Evolutionary conservation across 2,888 invertebrate species (phyloP), one percentile per base, ranked within the genome.

Genomic region (Dryocosmus kuriphilus): DNA sequence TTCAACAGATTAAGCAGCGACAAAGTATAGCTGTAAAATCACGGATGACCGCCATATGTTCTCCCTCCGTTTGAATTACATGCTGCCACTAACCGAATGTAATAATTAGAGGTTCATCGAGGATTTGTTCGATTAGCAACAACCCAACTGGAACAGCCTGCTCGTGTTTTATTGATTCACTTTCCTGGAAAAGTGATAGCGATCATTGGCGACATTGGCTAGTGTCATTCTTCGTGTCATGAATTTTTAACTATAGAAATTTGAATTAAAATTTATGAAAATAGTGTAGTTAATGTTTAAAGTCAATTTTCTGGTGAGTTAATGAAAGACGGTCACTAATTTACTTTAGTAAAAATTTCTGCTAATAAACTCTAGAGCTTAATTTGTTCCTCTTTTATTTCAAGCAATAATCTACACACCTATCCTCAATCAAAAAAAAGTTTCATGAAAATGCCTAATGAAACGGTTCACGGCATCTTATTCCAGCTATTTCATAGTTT

Each of bases 21-120:
- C 78, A 74, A 79, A 76, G 77, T 80, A 80, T 76, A 73, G 80
- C 77, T 81, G 84, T 84, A 85, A 86, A 88, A 87, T 86, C 87
- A 85, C 85, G 85, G 83, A 85, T 85, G 86, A 87, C 86, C 86
- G 79, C 86, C 89, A 89, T 89, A 90, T 89, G 89, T 79, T 82
- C 80, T 73, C 77, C 78, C 77, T 77, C 46, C 46, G 57, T 61
- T 75, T 75, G 41, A 65, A 75, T 74, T 75, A 78, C 74, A 67
- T 57, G 63, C 38, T 65, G n/a, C 76, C 65, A 35, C 55, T 77
- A 76, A n/a, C 27, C 61, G 27, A 61, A 75, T 77, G 75, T 46
- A 77, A 75, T 82, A 82, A 82, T 82, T 82, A 82, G 82, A 67
- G 75, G 78, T 78, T 79, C 82, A 81, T 82, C 71, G 51, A 30